Evolutionary conservation across 2,797 vertebrate species (phyloP).

Genomic region (Hydrophis major): DNA sequence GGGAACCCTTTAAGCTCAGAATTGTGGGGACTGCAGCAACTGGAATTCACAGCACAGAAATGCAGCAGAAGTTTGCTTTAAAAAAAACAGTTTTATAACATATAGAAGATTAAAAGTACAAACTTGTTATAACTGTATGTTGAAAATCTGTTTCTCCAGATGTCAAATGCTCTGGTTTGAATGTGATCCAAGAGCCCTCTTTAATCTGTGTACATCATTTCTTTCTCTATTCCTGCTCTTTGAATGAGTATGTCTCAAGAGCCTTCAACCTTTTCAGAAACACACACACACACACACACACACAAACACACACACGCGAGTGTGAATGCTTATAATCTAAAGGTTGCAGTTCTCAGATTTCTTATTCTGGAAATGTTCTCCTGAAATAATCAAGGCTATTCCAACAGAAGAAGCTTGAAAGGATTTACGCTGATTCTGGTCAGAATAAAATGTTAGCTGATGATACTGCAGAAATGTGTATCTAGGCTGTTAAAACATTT

Average conservation of each 20-base stretch:
- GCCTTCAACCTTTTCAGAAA: not conserved
- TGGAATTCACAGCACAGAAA: not conserved
- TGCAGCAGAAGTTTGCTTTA: not conserved
- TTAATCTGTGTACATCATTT: not conserved
- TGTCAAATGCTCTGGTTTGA: not conserved
- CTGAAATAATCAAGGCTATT: not conserved
- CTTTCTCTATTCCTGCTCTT: not conserved
- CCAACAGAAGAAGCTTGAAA: slow-evolving; percentile 9
- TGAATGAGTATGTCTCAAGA: not conserved
- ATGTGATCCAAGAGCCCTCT: slow-evolving; percentile 11
- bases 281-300: not conserved
- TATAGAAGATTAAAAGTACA: not conserved
- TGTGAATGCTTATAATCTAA: not conserved
- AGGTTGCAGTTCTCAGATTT: not conserved
- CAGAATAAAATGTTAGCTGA: slow-evolving; percentile 23
- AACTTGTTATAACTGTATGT: not conserved
- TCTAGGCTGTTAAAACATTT: slow-evolving; percentile 24
- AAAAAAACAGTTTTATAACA: not conserved
- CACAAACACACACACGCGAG: not conserved
- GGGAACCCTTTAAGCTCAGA: not conserved
- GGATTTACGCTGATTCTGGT: slow-evolving; percentile 34
- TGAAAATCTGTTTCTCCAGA: not conserved
- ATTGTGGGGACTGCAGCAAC: not conserved
- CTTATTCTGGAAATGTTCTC: not conserved
- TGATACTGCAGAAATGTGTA: slow-evolving; percentile 9